Percentiles rank a stretch among this genome's conserved stretches.
phyloP scores from a whole-genome alignment of 2,113 vertebrate genomes.

The Columba janthina region DNA sequence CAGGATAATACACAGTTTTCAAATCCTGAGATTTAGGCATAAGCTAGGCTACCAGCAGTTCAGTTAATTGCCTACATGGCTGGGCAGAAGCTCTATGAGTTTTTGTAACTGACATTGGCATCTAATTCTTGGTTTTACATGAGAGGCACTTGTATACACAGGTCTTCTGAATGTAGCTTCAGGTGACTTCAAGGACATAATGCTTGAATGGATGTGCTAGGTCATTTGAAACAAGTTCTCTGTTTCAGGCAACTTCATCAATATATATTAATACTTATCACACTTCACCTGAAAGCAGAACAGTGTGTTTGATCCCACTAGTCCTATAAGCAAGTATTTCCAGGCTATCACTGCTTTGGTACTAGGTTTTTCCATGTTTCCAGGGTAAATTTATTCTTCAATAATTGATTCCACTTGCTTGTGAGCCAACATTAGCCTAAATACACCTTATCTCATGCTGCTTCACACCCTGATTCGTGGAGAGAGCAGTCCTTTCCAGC shows the following conservation, averaged over 20 bases:
- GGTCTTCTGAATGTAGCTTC: not conserved
- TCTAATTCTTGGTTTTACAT: not conserved
- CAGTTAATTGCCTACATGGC: not conserved
- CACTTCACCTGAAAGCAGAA: not conserved
- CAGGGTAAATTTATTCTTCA: not conserved
- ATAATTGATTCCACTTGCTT: not conserved
- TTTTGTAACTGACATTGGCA: not conserved
- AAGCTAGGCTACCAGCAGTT: not conserved
- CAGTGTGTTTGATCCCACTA: not conserved
- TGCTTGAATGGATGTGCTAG: not conserved
- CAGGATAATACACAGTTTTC: not conserved
- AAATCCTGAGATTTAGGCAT: not conserved
- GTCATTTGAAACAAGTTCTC: not conserved
- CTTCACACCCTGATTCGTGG: not conserved
- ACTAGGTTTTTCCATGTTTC: not conserved
- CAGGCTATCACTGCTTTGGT: not conserved
- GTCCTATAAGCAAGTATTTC: not conserved
- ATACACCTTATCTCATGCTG: not conserved
- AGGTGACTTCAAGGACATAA: not conserved
- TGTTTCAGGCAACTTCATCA: not conserved
- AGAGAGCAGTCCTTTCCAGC: not conserved
- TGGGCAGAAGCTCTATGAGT: not conserved
- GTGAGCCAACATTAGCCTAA: not conserved
- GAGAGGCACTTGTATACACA: fast-evolving
- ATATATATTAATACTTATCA: not conserved